Conservation (phyloP, 2,797 vertebrate genomes). For the Zenarchopterus dispar region DNA sequence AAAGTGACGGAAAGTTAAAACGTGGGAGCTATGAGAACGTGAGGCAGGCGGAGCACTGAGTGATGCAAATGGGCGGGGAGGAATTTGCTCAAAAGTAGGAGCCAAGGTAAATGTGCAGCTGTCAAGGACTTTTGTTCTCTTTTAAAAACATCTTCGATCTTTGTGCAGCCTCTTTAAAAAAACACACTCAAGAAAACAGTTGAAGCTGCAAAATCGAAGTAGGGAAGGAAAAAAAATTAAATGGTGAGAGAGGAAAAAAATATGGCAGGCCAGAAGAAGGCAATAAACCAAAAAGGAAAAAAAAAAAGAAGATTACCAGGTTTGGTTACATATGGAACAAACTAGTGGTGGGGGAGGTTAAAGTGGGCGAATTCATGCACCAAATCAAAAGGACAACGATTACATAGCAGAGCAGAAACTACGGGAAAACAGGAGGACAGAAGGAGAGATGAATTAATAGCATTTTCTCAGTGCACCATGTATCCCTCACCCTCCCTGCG, state of each 20-base stretch:
- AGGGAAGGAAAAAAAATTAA: constrained; percentile 1
- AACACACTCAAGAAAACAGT: constrained; percentile 1
- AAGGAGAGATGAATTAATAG: constrained; percentile 56
- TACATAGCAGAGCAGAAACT: constrained; percentile 23
- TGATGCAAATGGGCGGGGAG: constrained; percentile 75
- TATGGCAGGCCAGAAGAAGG: neutral
- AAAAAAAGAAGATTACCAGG: constrained; percentile 11
- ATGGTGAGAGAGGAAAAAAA: neutral
- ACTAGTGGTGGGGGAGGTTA: constrained; percentile 2
- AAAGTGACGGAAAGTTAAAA: constrained; percentile 54
- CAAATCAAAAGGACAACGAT: constrained; percentile 20
- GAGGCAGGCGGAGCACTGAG: constrained; percentile 61
- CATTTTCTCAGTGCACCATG: constrained; percentile 76
- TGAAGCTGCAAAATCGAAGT: constrained; percentile 8
- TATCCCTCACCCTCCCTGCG: constrained; percentile 83
- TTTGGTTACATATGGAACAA: constrained; percentile 19
- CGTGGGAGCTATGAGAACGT: constrained; percentile 72
- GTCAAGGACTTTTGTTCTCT: constrained; percentile 73
- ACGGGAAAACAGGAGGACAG: constrained; percentile 45
- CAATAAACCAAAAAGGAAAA: neutral
- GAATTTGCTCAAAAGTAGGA: constrained; percentile 70
- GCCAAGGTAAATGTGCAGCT: constrained; percentile 77
- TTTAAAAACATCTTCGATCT: constrained; percentile 59
- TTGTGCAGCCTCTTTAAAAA: constrained; percentile 50
- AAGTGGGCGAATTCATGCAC: neutral